Percentiles rank a stretch among this genome's conserved stretches.
Evolutionary conservation across 2,888 invertebrate genomes (phyloP).

Genomic region (Globia sparganii): DNA sequence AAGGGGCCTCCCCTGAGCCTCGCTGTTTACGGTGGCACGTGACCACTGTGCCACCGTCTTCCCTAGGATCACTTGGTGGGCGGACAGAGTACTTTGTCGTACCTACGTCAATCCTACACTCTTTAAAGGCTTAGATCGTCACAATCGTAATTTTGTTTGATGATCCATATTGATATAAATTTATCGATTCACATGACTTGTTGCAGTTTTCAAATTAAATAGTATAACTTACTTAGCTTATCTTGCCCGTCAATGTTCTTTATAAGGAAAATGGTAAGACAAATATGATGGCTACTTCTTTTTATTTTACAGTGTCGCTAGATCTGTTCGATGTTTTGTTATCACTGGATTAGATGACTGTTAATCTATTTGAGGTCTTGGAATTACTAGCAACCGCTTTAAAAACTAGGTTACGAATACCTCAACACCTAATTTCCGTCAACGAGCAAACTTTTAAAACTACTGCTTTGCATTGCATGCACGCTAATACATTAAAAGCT

Average conservation of each 20-base stretch:
- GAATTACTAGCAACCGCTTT: not conserved
- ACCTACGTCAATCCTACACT: not conserved
- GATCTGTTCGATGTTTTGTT: too few relatives aligned
- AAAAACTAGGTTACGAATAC: not conserved
- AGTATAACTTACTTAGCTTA: slow-evolving; percentile 13
- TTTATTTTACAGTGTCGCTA: not conserved
- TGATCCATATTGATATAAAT: slow-evolving; percentile 13
- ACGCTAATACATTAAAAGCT: not conserved
- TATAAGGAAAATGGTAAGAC: slow-evolving; percentile 30
- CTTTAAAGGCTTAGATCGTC: not conserved
- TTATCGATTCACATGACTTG: slow-evolving; percentile 14
- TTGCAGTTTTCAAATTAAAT: slow-evolving; percentile 9
- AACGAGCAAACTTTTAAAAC: not conserved
- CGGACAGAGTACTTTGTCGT: too few relatives aligned
- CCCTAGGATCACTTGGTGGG: too few relatives aligned
- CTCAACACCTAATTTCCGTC: not conserved
- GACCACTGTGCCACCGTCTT: too few relatives aligned
- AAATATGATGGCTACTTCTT: not conserved
- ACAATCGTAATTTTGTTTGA: slow-evolving; percentile 1
- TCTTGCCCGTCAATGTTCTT: slow-evolving; percentile 8
- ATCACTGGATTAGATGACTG: not conserved
- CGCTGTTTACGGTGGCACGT: too few relatives aligned
- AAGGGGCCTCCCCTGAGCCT: too few relatives aligned
- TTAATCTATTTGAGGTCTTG: not conserved
- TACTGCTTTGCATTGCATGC: not conserved